phyloP scores from a whole-genome alignment of 2,113 vertebrate species.

The Seriola dumerili region DNA sequence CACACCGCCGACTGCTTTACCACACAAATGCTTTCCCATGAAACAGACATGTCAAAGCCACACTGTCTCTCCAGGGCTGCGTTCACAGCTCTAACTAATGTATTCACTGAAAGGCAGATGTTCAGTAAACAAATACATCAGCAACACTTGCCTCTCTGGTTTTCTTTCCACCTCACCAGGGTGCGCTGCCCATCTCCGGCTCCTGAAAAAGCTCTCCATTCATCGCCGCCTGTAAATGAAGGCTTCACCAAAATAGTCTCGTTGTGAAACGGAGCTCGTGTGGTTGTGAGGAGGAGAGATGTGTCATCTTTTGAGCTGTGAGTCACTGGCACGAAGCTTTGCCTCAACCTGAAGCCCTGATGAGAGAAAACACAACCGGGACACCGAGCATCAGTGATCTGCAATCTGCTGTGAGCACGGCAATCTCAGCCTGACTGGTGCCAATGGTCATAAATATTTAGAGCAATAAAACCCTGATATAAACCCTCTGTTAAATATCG shows the following conservation, averaged over 20 bases:
- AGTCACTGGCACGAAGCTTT: constrained; percentile 45
- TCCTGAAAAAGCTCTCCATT: constrained; percentile 38
- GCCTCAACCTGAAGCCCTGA: constrained; percentile 28
- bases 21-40: no score
- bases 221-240: constrained; percentile 21
- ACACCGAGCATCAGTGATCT: not conserved
- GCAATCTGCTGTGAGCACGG: not conserved
- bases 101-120: not conserved
- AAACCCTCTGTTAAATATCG: not conserved
- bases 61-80: no score
- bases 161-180: constrained; percentile 8
- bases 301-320: constrained; percentile 53
- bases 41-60: no score
- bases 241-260: constrained; percentile 35
- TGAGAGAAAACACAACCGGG: constrained; percentile 31
- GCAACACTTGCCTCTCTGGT: not conserved
- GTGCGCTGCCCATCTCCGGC: not conserved
- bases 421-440: not conserved
- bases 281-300: constrained; percentile 59
- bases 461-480: not conserved
- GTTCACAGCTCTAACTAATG: not conserved
- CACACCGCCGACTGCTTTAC: no score
- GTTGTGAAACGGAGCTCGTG: constrained; percentile 44
- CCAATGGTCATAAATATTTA: not conserved
- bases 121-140: not conserved